A percentile compares a stretch with the other conserved stretches of the same genome.
Conservation (phyloP, 1,140 invertebrate species). For the Drosophila pandora region DNA sequence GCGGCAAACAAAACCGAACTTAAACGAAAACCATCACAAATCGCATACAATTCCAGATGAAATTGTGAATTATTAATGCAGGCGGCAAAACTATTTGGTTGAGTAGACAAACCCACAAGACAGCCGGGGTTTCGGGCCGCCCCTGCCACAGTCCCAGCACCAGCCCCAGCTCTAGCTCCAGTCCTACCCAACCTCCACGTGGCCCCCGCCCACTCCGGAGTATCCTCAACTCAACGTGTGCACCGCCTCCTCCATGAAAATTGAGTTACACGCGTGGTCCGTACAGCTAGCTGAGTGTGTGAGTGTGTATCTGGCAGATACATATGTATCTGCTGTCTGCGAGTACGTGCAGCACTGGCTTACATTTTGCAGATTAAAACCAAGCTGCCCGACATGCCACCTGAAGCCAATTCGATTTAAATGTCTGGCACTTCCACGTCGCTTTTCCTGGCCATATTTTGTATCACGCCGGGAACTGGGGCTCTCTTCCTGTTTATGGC, state of each 20-base stretch:
- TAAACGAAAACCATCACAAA: conserved; percentile 82
- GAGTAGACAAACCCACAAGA: conserved; percentile 75
- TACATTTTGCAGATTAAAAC: conserved; percentile 74
- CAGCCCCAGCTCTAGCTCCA: neutral
- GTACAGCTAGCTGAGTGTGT: conserved; percentile 11
- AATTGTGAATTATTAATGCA: conserved; percentile 83
- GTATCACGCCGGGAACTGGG: conserved; percentile 31
- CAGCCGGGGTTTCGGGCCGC: conserved; percentile 13
- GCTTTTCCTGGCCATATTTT: conserved; percentile 77
- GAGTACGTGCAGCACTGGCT: conserved; percentile 52
- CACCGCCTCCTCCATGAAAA: conserved; percentile 70
- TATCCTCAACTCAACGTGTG: conserved; percentile 44
- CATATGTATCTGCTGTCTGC: conserved; percentile 48
- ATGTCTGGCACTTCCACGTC: conserved; percentile 77
- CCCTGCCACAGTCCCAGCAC: neutral
- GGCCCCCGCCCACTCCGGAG: neutral
- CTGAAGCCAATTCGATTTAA: conserved; percentile 81
- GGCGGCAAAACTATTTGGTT: conserved; percentile 78
- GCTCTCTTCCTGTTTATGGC: conserved; percentile 63
- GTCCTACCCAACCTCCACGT: neutral
- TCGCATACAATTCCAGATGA: conserved; percentile 82
- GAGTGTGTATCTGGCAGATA: conserved; percentile 43
- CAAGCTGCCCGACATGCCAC: conserved; percentile 49
- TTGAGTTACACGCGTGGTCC: conserved; percentile 75
- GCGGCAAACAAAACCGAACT: conserved; percentile 40